A percentile compares a stretch with the other conserved stretches of the same genome.
phyloP scores from a whole-genome alignment of 2,113 vertebrate genomes.

The Uropsilus gracilis region DNA sequence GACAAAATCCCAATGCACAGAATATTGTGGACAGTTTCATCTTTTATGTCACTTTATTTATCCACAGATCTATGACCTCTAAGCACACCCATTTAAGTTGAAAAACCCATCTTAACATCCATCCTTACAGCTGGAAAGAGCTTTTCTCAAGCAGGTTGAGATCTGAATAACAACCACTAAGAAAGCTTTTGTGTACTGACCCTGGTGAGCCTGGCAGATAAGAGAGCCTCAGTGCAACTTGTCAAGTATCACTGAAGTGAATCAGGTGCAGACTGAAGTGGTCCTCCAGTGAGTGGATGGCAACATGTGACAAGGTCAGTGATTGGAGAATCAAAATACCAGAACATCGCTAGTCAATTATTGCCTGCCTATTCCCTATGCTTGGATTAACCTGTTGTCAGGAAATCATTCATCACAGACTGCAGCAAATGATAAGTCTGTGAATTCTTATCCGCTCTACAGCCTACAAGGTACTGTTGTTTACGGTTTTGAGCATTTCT shows the following conservation, averaged over 20 bases:
- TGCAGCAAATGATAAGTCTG: too few species aligned
- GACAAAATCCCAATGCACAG: not conserved
- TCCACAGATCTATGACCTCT: not conserved
- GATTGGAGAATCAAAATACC: fast-evolving
- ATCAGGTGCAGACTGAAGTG: not conserved
- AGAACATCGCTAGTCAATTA: not conserved
- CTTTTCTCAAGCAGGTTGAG: not conserved
- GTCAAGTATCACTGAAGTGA: not conserved
- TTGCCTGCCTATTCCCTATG: not conserved
- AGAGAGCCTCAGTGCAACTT: not conserved
- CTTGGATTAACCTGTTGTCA: not conserved
- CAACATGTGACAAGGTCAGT: not conserved
- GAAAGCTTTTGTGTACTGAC: not conserved
- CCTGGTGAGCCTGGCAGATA: not conserved
- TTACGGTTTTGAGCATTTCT: not conserved
- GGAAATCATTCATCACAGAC: not conserved
- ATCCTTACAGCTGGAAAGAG: not conserved
- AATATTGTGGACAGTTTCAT: not conserved
- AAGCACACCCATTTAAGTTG: not conserved
- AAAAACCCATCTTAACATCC: not conserved
- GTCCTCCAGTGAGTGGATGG: fast-evolving
- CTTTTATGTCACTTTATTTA: not conserved
- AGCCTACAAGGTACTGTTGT: fast-evolving
- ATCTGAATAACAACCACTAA: not conserved
- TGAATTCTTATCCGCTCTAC: not conserved